These are phyloP conservation scores for Drosophila lacertosa DNA, from an alignment of 1,140 invertebrate species.

Conservation along the genomic window DNA sequence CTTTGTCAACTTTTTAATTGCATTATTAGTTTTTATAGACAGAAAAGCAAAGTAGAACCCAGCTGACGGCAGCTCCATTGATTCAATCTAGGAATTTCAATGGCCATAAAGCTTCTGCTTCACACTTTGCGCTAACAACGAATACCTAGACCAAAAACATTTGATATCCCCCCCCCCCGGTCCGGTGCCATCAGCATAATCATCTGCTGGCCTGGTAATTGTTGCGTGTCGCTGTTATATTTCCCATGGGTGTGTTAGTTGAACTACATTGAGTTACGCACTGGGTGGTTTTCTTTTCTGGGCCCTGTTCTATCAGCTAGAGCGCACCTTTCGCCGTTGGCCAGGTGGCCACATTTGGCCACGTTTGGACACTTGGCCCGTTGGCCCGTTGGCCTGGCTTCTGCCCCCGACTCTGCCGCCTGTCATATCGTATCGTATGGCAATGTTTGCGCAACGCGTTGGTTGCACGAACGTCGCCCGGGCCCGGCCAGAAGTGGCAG, in stretches of 20 bases:
- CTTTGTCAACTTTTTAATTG: constrained; percentile 76
- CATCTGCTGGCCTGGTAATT: constrained; percentile 56
- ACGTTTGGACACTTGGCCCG: background rate
- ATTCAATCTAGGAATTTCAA: constrained; percentile 5
- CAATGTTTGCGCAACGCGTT: constrained; percentile 73
- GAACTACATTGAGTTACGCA: constrained; percentile 21
- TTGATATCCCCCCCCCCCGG: constrained; percentile 6
- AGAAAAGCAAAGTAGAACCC: background rate
- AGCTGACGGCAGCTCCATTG: background rate
- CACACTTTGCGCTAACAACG: constrained; percentile 19
- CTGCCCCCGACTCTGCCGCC: constrained; percentile 1
- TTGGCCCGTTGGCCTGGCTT: constrained; percentile 20
- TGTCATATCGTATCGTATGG: constrained; percentile 78
- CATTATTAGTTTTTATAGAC: constrained; percentile 75
- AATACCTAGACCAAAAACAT: constrained; percentile 14
- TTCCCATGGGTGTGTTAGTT: constrained; percentile 73
- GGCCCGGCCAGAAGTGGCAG: constrained; percentile 8
- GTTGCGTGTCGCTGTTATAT: constrained; percentile 77
- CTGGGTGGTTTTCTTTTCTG: constrained; percentile 9
- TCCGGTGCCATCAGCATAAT: constrained; percentile 30
- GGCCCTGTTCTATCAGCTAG: constrained; percentile 1
- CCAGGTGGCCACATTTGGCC: background rate
- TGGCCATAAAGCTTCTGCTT: background rate
- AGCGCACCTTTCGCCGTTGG: constrained; percentile 31
- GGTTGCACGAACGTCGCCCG: constrained; percentile 56